Percentiles rank a stretch among this genome's conserved stretches.
Evolutionary conservation across 1,140 invertebrate species (phyloP).

Genomic region (Tetramorium parvispinum): DNA sequence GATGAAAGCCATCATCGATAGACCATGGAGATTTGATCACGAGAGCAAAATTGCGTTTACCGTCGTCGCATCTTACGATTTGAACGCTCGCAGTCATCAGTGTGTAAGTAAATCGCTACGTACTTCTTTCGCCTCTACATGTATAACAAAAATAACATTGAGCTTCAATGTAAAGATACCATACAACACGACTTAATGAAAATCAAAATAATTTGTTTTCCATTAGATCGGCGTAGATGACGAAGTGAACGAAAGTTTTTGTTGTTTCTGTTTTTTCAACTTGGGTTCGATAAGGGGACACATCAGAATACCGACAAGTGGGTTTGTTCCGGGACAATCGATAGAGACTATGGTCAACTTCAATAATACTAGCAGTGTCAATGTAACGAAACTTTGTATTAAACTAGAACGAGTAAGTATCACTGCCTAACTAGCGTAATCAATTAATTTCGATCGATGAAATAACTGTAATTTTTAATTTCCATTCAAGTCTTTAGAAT

Average conservation of each 20-base stretch:
- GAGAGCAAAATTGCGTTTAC: constrained; percentile 86
- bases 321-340: constrained; percentile 88
- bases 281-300: constrained; percentile 87
- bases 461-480: not conserved
- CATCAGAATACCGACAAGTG: constrained; percentile 86
- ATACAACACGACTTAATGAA: too few relatives aligned
- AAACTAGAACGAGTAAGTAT: constrained; percentile 87
- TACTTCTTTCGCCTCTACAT: not conserved
- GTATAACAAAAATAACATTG: not conserved
- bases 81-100: constrained; percentile 57
- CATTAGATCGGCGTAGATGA: constrained; percentile 70
- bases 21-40: constrained; percentile 87
- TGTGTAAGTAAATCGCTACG: constrained; percentile 48
- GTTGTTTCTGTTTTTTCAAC: constrained; percentile 86
- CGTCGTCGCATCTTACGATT: constrained; percentile 76
- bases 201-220: not conserved
- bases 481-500: constrained; percentile 37
- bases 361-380: constrained; percentile 87
- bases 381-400: constrained; percentile 86
- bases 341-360: constrained; percentile 87
- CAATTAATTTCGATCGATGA: constrained; percentile 4
- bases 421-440: not conserved
- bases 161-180: not conserved
- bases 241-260: constrained; percentile 87
- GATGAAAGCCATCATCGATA: constrained; percentile 86